Evolutionary conservation across 2,797 vertebrate species (phyloP), one percentile per base, ranked within the genome.

Genomic region (Megalops cyprinoides): DNA sequence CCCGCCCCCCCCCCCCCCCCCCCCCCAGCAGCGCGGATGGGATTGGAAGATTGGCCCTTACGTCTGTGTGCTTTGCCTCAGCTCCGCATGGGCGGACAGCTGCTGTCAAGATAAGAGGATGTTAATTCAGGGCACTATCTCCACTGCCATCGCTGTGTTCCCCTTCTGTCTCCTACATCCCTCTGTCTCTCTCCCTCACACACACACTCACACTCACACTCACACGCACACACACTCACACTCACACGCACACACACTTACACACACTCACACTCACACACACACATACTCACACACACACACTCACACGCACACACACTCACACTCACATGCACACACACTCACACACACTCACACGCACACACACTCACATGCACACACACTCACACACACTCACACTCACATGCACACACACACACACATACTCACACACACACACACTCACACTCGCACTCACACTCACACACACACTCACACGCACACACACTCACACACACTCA

Each of bases 81-180:
- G 71, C 71, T 48, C 71, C 71, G 74, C 25, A 28, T 9, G 2
- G 20, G 71, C 25, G 71, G 44, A 74, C 71, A 74, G 71, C 71
- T 74, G n/a, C 39, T 49, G 71, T 74, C 44, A 25, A 74, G 71
- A 74, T 74, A 49, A 74, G 46, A 49, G 10, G 25, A 74, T 49
- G 71, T 31, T 74, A 74, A 49, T 49, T 74, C 46, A 28, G 42
- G 71, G n/a, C 71, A 48, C 20, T 18, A 74, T 74, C 71, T 74
- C 42, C 74, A 44, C 71, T 48, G 71, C 46, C 8, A 74, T 74
- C 71, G 28, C 67, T 10, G 34, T 44, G 37, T n/a, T 44, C 67
- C 2, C 67, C 23, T 14, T 44, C 8, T 1, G 1, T 39, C 14
- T 39, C 65, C n/a, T n/a, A n/a, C n/a, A n/a, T n/a, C n/a, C n/a